These are phyloP conservation scores for Cephalopterus ornatus DNA, from an alignment of 2,113 vertebrate genomes.

Conservation along the genomic window DNA sequence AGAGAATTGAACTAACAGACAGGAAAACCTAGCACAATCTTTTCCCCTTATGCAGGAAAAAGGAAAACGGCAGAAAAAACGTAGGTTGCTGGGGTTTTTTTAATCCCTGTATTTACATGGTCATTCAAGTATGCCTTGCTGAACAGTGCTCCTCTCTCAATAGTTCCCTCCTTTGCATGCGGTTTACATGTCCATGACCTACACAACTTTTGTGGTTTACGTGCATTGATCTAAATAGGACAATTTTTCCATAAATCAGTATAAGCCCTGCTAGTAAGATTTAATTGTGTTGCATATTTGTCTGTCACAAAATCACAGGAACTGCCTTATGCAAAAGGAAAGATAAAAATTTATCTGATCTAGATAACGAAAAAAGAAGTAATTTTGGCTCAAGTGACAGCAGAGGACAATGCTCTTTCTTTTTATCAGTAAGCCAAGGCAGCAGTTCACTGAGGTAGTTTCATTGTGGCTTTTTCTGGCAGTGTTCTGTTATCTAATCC, in stretches of 20 bases:
- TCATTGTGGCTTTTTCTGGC: not conserved
- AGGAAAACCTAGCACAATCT: not conserved
- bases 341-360: conserved; percentile 55
- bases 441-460: not conserved
- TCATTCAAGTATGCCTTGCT: not conserved
- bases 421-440: conserved; percentile 23
- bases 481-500: not conserved
- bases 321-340: conserved; percentile 10
- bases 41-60: not conserved
- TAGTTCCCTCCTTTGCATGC: not conserved
- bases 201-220: not conserved
- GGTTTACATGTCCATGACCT: not conserved
- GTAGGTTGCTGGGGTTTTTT: accelerated
- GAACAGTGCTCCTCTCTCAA: not conserved
- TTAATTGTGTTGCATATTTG: not conserved
- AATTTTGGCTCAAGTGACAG: conserved; percentile 33
- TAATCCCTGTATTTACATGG: not conserved
- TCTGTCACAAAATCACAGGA: conserved; percentile 42
- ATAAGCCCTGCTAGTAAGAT: not conserved
- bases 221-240: not conserved
- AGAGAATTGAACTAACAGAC: not conserved
- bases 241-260: not conserved
- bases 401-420: conserved; percentile 34
- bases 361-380: conserved; percentile 14
- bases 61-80: not conserved